Percentiles rank a stretch among this genome's conserved stretches.
Evolutionary conservation across 2,888 invertebrate species (phyloP).

Genomic region (Auanema freiburgensis): DNA sequence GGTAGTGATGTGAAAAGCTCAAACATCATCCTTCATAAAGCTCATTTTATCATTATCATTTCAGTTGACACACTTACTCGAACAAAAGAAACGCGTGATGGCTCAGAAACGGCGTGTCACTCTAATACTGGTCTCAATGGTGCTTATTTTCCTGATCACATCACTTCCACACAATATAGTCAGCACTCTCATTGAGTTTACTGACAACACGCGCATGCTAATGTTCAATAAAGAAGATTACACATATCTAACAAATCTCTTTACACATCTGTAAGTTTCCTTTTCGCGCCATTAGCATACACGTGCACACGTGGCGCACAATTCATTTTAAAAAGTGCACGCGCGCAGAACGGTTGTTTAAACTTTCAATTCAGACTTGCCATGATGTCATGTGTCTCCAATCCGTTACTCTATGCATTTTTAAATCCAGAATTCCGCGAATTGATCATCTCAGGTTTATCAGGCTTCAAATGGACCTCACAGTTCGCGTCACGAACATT

Average conservation of each 20-base stretch:
- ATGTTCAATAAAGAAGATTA: constrained; percentile 16
- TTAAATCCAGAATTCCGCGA: constrained; percentile 51
- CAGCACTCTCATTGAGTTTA: constrained; percentile 25
- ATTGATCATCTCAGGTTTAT: constrained; percentile 32
- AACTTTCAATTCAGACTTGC: constrained; percentile 38
- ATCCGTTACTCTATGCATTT: constrained; percentile 48
- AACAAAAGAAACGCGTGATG: constrained; percentile 38
- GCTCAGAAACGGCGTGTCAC: constrained; percentile 38
- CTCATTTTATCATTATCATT: constrained; percentile 1
- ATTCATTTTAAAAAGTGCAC: neutral
- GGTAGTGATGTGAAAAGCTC: neutral
- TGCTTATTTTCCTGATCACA: constrained; percentile 21
- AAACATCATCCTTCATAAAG: neutral
- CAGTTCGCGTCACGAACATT: constrained; percentile 10
- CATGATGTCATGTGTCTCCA: constrained; percentile 47
- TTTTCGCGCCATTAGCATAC: neutral
- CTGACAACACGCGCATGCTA: constrained; percentile 17
- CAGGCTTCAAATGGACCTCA: constrained; percentile 20
- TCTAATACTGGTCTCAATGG: constrained; percentile 36
- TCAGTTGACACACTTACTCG: constrained; percentile 40
- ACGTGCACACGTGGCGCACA: neutral
- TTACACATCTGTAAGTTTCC: constrained; percentile 27
- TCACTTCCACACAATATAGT: constrained; percentile 25
- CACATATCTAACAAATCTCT: constrained; percentile 20
- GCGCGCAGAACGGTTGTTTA: neutral